Evolutionary conservation across 2,888 invertebrate species (phyloP), one percentile per base, ranked within the genome.

Genomic region (Anaspis maculata): DNA sequence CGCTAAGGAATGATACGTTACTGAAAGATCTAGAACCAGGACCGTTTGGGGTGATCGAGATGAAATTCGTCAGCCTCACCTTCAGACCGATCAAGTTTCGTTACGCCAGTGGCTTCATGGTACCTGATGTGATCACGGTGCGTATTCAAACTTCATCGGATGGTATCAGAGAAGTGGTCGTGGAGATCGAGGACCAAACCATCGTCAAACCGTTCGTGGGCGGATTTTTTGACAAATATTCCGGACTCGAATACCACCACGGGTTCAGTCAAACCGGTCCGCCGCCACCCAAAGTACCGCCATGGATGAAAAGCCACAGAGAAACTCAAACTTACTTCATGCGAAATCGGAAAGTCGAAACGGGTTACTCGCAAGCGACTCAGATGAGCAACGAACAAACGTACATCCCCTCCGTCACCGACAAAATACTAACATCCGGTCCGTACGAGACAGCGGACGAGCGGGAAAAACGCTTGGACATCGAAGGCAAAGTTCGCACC

Each of bases 221-320:
- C 30, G 92, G 92, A 16, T 92, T 83, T 64, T 70, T 73, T 38
- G 76, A 92, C 61, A 74, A 73, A 45, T 57, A 71, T 30, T 84
- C 80, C 33, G 79, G 80, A 13, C 62, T 72, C 5, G 74, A 81
- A 50, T 92, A 81, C 58, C 77, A 86, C 49, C 83, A 94, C 64
- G 91, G 88, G 2, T 79, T 74, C 42, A 79, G 85, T 0, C 91
- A 92, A 68, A 91, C 91, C 3, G 77, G 76, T 1, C 79, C 79
- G 23, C 70, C 69, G 30, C 61, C 66, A 2, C 71, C 68, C 40
- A 74, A 70, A 48, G 45, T 74, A 23, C 69, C 70, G 0, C 64
- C 69, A 1, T 68, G 72, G 36, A 61, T 61, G 44, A 73, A 71
- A 52, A 70, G 62, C 32, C 73, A 72, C 42, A 67, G 80, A 43